Evolutionary conservation across 2,888 invertebrate genomes (phyloP), one percentile per base, ranked within the genome.

Genomic region (Plemyria rubiginata): DNA sequence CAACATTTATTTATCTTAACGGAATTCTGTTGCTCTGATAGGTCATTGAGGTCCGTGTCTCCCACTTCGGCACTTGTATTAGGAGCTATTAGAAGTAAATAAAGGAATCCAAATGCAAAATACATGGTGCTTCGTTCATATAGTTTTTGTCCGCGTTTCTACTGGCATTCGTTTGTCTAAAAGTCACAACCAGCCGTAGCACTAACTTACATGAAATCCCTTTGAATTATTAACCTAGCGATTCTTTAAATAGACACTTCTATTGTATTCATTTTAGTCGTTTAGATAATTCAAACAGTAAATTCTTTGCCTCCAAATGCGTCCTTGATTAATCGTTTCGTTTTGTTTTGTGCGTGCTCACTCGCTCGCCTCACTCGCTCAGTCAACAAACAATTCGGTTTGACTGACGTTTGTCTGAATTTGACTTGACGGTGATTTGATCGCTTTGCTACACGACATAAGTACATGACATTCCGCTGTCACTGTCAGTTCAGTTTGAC

Each of bases 1-100:
- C 97, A 97, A 80, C 97, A 97, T 93, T 97, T 97, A 80, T 96
- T 96, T 70, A 97, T 94, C 75, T 92, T 92, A 29, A 96, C 88
- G 16, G 88, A 83, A 70, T 92, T 84, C 48, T 88, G 84, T 74
- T 87, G 84, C 62, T 88, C 92, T 1, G 92, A 84, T 78, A 94
- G 60, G 77, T 92, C 79, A 82, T 94, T 85, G 74, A 93, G 79
- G 84, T 94, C 75, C 75, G 88, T 78, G 70, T 93, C 76, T 74
- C 87, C 72, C 38, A 82, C 79, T 75, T 80, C 80, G 53, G 81
- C 83, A 49, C 68, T 55, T 56, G 75, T 48, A 62, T 63, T 68
- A 49, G 67, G 72, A 62, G 70, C 66, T 67, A 73, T 69, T 70
- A 74, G 77, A 48, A 93, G 67, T 51, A 81, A 74, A 68, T 88